A percentile compares a stretch with the other conserved stretches of the same genome.
These are phyloP conservation scores for Ancistrus triradiatus DNA, from an alignment of 2,113 vertebrate species.

Conservation along the genomic window DNA sequence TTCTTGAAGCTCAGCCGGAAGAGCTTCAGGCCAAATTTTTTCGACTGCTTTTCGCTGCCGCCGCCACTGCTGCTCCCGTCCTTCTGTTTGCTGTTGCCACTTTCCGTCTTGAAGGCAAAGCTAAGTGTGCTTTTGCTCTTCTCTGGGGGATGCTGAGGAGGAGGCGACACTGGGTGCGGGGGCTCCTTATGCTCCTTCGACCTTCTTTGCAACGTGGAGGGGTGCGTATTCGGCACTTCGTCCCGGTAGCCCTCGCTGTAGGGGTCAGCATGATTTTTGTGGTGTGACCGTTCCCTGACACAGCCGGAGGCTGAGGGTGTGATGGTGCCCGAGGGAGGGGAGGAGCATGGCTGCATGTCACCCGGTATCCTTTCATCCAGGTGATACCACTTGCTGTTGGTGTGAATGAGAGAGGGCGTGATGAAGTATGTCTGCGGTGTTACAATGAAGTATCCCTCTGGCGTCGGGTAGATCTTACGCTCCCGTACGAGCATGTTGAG, in stretches of 20 bases:
- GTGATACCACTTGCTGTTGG: slow-evolving; percentile 99
- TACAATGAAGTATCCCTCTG: slow-evolving; percentile 96
- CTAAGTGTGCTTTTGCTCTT: slow-evolving; percentile 91
- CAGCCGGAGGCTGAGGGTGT: slow-evolving; percentile 89
- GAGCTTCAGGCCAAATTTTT: slow-evolving; percentile 94
- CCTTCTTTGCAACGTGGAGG: slow-evolving; percentile 87
- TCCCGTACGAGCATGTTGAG: slow-evolving; percentile 94
- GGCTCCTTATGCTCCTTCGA: slow-evolving; percentile 87
- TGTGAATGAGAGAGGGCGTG: slow-evolving; percentile 94
- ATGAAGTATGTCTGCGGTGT: slow-evolving; percentile 98
- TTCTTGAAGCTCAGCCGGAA: slow-evolving; percentile 97
- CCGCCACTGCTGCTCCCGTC: slow-evolving; percentile 60
- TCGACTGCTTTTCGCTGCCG: slow-evolving; percentile 81
- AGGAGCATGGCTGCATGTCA: slow-evolving; percentile 87
- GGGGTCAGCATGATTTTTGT: slow-evolving; percentile 89
- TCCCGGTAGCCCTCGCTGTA: slow-evolving; percentile 88
- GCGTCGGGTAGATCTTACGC: slow-evolving; percentile 95
- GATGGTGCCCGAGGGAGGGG: slow-evolving; percentile 87
- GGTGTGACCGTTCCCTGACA: slow-evolving; percentile 83
- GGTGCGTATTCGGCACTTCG: slow-evolving; percentile 85
- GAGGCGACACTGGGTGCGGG: slow-evolving; percentile 72
- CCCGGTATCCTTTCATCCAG: slow-evolving; percentile 91
- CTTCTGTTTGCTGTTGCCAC: slow-evolving; percentile 87
- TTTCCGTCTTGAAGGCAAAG: slow-evolving; percentile 91
- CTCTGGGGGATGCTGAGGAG: slow-evolving; percentile 79